Conservation (phyloP, 2,797 vertebrate species). For the Scarus forsteni region DNA sequence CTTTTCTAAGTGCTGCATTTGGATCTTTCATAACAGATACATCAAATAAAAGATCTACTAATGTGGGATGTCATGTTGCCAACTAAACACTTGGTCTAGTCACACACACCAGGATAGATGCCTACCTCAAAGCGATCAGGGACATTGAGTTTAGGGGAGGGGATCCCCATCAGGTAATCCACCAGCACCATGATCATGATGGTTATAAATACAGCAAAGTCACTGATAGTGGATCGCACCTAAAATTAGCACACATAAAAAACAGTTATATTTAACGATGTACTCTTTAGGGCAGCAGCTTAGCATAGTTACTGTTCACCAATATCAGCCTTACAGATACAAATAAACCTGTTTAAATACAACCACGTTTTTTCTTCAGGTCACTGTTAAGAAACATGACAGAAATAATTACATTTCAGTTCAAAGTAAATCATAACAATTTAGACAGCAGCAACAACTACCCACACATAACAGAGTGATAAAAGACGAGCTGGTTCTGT, state of each 20-base stretch:
- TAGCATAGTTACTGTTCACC: background rate
- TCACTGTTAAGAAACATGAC: slow-evolving; percentile 7
- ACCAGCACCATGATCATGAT: slow-evolving; percentile 97
- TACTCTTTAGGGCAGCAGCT: background rate
- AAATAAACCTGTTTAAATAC: background rate
- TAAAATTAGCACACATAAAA: slow-evolving; percentile 61
- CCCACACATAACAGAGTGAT: slow-evolving; percentile 49
- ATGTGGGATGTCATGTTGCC: background rate
- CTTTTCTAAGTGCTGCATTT: background rate
- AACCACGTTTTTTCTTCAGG: slow-evolving; percentile 6
- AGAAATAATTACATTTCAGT: slow-evolving; percentile 41
- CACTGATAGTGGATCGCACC: slow-evolving; percentile 97
- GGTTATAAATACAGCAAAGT: slow-evolving; percentile 98
- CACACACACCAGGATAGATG: background rate
- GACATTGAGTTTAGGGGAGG: slow-evolving; percentile 95
- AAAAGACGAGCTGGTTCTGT: slow-evolving; percentile 29
- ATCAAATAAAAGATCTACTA: background rate
- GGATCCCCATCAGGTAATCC: slow-evolving; percentile 96
- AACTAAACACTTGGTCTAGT: too few species aligned
- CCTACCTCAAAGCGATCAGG: slow-evolving; percentile 97
- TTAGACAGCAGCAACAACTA: slow-evolving; percentile 44
- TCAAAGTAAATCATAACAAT: slow-evolving; percentile 27
- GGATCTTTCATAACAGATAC: background rate
- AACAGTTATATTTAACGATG: background rate
- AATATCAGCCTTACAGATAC: background rate